Base-by-base conservation (phyloP, 2,113 vertebrate species). In the Lagopus muta region DNA sequence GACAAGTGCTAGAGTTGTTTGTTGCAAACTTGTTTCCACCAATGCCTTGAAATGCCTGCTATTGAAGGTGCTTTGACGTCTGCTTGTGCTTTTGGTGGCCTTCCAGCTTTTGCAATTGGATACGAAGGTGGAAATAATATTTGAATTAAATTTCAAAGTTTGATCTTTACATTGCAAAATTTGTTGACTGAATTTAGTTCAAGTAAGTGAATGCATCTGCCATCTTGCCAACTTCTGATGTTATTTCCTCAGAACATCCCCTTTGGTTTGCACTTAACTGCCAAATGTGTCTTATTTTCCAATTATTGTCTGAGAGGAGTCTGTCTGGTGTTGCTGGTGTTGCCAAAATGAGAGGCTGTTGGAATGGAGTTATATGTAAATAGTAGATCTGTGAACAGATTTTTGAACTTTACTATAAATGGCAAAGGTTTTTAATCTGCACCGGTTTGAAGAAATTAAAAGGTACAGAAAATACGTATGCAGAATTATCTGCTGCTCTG, bases 261-360 rank as follows among this genome's bases (percentile, higher is more conserved):
- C 57, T 88, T 62, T 94, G 90, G 85, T 91, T 94, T 94, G 48
- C 62, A 32, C 45, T 73, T 89, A 43, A 58, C 76, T 94, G 88
- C 90, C 92, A 94, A 61, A 40, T 85, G 11, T 81, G 64, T 84
- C 85, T 89, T 93, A 73, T 83, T 92, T 96, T 88, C 64, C 71
- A 90, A 10, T 92, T 89, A 61, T 79, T 94, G 65, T 86, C 86
- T 82, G 61, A 69, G 64, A 82, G 81, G 81, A 61, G 78, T 87
- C 52, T 88, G 73, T 25, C 86, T 92, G 82, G 61, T 90, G 74
- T 65, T 72, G n/a, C 16, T 88, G 87, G 70, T 73, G 55, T 54
- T 92, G 74, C 91, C 79, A 94, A 74, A 80, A 91, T 28, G 71
- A 73, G 72, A 89, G 91, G 67, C 38, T 88, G 60, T 75, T 95